These are phyloP conservation scores for Chironomus tepperi DNA, from an alignment of 1,140 invertebrate species.

Conservation along the genomic window DNA sequence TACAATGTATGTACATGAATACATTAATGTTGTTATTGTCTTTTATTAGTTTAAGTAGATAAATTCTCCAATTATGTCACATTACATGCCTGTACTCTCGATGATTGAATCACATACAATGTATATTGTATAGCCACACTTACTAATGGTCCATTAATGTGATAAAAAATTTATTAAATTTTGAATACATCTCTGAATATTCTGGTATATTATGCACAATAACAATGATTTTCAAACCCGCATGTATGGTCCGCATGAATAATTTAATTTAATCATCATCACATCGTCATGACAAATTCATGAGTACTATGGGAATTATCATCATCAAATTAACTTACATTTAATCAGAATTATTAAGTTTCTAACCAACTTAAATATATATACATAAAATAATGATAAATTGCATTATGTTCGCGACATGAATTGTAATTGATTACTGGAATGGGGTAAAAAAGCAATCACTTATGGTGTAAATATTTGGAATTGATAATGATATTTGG, in stretches of 20 bases:
- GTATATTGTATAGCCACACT: background rate
- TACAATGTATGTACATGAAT: background rate
- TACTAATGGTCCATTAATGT: background rate
- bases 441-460: too few species aligned
- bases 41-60: conserved; percentile 3
- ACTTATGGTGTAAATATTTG: too few species aligned
- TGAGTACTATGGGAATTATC: background rate
- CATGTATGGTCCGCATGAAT: background rate
- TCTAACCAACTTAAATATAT: too few species aligned
- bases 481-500: too few species aligned
- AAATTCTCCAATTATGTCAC: background rate
- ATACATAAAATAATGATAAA: too few species aligned
- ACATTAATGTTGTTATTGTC: background rate
- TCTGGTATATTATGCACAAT: background rate
- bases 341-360: background rate
- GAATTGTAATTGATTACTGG: too few species aligned
- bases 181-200: background rate
- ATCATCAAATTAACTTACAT: background rate
- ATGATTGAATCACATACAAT: background rate
- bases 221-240: background rate
- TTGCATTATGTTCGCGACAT: too few species aligned
- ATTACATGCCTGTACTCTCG: background rate
- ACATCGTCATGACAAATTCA: conserved; percentile 3
- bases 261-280: background rate
- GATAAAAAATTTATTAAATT: background rate